Percentiles rank a stretch among this genome's conserved stretches.
Evolutionary conservation across 64 coral and sea anemone genomes (phyloP).

Genomic region (Stichodactyla helianthus): DNA sequence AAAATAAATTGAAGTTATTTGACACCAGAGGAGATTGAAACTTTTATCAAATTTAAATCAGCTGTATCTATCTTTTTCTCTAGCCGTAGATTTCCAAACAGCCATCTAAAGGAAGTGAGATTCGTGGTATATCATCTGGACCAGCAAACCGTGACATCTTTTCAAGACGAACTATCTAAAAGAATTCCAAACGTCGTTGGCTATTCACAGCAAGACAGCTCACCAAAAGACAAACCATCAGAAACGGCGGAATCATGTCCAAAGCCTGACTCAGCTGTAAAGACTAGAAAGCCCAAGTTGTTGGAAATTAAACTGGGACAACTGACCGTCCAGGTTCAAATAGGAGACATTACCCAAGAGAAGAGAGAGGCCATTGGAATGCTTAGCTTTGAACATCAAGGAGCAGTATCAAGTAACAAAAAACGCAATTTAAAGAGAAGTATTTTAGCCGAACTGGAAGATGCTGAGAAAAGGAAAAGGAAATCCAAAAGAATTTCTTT

Average conservation of each 20-base stretch:
- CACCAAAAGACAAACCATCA: not conserved
- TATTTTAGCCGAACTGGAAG: not conserved
- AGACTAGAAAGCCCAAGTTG: not conserved
- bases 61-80: not conserved
- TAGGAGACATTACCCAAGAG: constrained; percentile 54
- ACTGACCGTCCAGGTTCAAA: constrained; percentile 38
- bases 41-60: too few species aligned
- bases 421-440: not conserved
- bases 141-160: not conserved
- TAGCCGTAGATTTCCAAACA: not conserved
- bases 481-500: constrained; percentile 40
- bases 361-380: constrained; percentile 45
- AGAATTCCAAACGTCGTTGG: not conserved
- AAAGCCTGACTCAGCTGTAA: not conserved
- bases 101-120: not conserved
- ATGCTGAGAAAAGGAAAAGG: not conserved
- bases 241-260: not conserved
- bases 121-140: not conserved
- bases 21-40: too few species aligned
- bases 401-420: not conserved
- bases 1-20: too few species aligned
- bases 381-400: constrained; percentile 21
- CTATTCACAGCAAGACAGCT: not conserved
- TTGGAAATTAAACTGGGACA: constrained; percentile 32
- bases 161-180: not conserved